phyloP scores from a whole-genome alignment of 2,888 invertebrate species.

The Leucophenga maculata region DNA sequence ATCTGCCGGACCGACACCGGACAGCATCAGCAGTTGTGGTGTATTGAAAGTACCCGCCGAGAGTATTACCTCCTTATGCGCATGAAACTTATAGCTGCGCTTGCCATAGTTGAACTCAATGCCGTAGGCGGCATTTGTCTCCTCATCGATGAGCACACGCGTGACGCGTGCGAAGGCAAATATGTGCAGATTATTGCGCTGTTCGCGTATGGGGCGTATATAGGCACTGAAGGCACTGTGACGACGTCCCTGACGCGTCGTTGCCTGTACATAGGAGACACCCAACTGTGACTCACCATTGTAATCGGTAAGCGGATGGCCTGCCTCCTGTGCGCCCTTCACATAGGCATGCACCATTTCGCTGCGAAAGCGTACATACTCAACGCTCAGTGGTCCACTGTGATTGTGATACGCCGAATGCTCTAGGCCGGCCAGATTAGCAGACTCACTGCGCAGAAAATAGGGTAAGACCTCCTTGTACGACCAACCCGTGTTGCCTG shows the following conservation, averaged over 20 bases:
- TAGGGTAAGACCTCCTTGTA: constrained; percentile 77
- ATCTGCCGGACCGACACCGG: constrained; percentile 78
- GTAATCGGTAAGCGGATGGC: constrained; percentile 80
- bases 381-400: constrained; percentile 77
- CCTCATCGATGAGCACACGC: constrained; percentile 79
- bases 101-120: constrained; percentile 78
- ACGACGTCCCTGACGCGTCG: constrained; percentile 76
- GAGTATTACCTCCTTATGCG: constrained; percentile 85
- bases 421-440: constrained; percentile 42
- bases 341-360: constrained; percentile 75
- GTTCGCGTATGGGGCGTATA: constrained; percentile 74
- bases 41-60: constrained; percentile 91
- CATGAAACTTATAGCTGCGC: constrained; percentile 73
- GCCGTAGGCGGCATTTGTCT: constrained; percentile 79
- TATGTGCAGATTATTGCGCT: constrained; percentile 78
- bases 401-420: constrained; percentile 75
- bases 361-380: constrained; percentile 76
- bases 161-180: constrained; percentile 78
- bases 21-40: constrained; percentile 91
- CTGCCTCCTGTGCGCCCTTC: constrained; percentile 78
- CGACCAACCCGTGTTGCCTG: constrained; percentile 73
- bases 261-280: constrained; percentile 79
- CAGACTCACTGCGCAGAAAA: constrained; percentile 76
- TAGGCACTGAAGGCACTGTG: constrained; percentile 80
- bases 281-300: constrained; percentile 78